A percentile compares a stretch with the other conserved stretches of the same genome.
phyloP scores from a whole-genome alignment of 2,888 invertebrate species.

The Nudaria mundana region DNA sequence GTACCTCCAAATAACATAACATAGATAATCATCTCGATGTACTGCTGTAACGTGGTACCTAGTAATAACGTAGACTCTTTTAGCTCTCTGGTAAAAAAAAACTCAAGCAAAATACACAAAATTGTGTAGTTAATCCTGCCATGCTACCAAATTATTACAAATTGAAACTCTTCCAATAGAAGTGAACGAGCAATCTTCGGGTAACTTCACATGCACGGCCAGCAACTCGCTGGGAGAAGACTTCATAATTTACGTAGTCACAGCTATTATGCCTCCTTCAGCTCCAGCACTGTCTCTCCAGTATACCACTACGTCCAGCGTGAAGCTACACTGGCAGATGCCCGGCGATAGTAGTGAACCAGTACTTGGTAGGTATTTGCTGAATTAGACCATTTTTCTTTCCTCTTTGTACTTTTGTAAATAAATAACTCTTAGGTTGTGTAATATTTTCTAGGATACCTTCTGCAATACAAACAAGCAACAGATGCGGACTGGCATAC shows the following conservation, averaged over 20 bases:
- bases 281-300: conserved; percentile 86
- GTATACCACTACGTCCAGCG: conserved; percentile 87
- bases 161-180: conserved; percentile 64
- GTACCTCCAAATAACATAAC: too few relatives aligned
- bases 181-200: conserved; percentile 86
- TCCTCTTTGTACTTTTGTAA: neutral
- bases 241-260: conserved; percentile 88
- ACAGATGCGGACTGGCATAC: conserved; percentile 86
- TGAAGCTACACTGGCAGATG: conserved; percentile 81
- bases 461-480: conserved; percentile 85
- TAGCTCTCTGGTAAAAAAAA: too few relatives aligned
- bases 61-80: too few relatives aligned
- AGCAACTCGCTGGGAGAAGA: conserved; percentile 92
- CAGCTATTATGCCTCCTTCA: conserved; percentile 87
- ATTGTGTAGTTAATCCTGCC: too few relatives aligned
- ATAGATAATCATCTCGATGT: too few relatives aligned
- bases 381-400: too few relatives aligned
- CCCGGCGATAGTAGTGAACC: conserved; percentile 75
- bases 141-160: too few relatives aligned
- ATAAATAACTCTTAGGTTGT: too few relatives aligned
- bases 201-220: conserved; percentile 90
- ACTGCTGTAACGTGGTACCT: too few relatives aligned
- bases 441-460: conserved; percentile 80
- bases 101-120: too few relatives aligned
- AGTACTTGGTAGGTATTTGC: conserved; percentile 51